Percentiles rank a stretch among this genome's conserved stretches.
phyloP scores from a whole-genome alignment of 1,140 invertebrate species.

The Saccostrea cuccullata region DNA sequence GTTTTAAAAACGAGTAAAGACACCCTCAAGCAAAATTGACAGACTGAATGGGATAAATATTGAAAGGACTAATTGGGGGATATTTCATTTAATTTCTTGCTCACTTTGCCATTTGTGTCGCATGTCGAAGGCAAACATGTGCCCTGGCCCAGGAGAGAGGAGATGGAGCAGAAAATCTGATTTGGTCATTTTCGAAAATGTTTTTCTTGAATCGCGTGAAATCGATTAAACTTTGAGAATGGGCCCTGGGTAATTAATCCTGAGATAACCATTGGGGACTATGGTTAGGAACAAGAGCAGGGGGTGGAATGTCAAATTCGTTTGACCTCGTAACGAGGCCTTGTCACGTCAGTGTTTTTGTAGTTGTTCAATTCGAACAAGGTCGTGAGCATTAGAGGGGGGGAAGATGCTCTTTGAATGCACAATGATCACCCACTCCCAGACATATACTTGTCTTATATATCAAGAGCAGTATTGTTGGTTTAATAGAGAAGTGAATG shows the following conservation, averaged over 20 bases:
- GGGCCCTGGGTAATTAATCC: background rate
- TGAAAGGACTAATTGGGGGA: conserved; percentile 20
- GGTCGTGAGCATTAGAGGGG: background rate
- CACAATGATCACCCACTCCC: background rate
- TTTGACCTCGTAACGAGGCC: conserved; percentile 4
- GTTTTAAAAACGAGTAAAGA: conserved; percentile 15
- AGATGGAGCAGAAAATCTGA: conserved; percentile 28
- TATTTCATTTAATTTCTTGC: conserved; percentile 28
- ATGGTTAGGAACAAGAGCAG: conserved; percentile 6
- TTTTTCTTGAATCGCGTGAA: background rate
- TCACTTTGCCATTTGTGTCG: conserved; percentile 8
- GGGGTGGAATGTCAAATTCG: conserved; percentile 2
- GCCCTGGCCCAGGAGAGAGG: background rate
- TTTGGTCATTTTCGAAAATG: background rate
- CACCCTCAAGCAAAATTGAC: conserved; percentile 24
- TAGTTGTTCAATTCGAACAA: background rate
- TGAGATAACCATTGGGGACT: background rate
- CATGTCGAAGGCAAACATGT: background rate
- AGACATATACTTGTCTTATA: background rate
- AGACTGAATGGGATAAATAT: conserved; percentile 19
- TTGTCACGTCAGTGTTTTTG: background rate
- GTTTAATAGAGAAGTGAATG: conserved; percentile 23
- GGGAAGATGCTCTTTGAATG: background rate
- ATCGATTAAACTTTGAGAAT: conserved; percentile 21
- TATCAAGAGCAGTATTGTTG: background rate